Evolutionary conservation across 1,140 invertebrate species (phyloP).

Genomic region (Zaprionus lachaisei): DNA sequence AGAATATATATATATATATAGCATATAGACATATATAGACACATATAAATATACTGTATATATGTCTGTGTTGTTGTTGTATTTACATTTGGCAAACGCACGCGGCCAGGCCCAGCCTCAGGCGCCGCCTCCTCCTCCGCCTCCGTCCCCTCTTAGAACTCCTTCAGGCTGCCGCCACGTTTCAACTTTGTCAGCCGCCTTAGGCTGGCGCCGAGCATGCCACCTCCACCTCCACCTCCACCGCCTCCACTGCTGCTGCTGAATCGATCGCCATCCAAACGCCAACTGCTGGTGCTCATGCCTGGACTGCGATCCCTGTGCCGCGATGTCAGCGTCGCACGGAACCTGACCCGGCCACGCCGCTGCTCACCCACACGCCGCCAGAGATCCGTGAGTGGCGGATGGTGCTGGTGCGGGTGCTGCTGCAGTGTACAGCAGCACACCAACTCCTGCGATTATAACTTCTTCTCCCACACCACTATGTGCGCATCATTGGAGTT

Average conservation of each 20-base stretch:
- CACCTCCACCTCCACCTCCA: conserved; percentile 11
- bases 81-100: conserved; percentile 7
- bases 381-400: conserved; percentile 61
- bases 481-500: conserved; percentile 93
- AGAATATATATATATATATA: conserved; percentile 15
- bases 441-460: conserved; percentile 86
- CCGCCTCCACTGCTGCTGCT: neutral
- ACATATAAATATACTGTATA: neutral
- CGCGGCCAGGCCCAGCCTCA: neutral
- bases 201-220: conserved; percentile 66
- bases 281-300: conserved; percentile 32
- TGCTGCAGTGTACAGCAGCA: conserved; percentile 75
- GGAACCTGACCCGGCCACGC: conserved; percentile 71
- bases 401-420: conserved; percentile 69
- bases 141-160: conserved; percentile 49
- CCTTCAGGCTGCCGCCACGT: conserved; percentile 78
- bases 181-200: conserved; percentile 76
- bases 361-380: conserved; percentile 53
- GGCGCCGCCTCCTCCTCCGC: neutral
- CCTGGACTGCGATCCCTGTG: conserved; percentile 36
- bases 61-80: neutral
- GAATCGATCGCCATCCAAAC: conserved; percentile 19
- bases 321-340: conserved; percentile 63
- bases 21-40: conserved; percentile 18
- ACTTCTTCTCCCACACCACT: conserved; percentile 95